Conservation (phyloP, 1,140 invertebrate genomes). For the Brachystomella parvula region DNA sequence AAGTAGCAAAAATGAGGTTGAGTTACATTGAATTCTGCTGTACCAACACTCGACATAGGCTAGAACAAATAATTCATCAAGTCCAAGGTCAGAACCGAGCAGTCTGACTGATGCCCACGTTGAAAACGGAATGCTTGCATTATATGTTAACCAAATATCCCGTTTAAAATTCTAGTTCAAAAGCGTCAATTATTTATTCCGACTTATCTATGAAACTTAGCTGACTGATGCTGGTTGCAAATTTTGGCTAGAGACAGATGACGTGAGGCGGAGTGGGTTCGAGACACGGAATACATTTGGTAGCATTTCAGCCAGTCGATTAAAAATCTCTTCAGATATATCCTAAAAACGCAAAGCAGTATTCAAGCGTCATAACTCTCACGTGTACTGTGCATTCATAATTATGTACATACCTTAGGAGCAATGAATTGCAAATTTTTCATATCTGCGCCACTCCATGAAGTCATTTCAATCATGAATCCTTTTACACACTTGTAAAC, state of each 20-base stretch:
- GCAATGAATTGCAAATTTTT: slow-evolving; percentile 78
- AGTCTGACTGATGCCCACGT: too few species aligned
- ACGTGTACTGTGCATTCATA: slow-evolving; percentile 6
- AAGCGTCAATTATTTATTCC: too few species aligned
- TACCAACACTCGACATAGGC: too few species aligned
- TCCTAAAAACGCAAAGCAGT: slow-evolving; percentile 57
- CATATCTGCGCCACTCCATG: slow-evolving; percentile 80
- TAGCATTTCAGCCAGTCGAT: slow-evolving; percentile 72
- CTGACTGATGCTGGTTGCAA: slow-evolving; percentile 37
- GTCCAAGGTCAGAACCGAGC: too few species aligned
- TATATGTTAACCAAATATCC: too few species aligned
- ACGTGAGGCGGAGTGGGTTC: slow-evolving; percentile 68
- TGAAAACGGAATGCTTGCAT: too few species aligned
- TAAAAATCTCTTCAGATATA: slow-evolving; percentile 77
- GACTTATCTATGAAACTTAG: too few species aligned
- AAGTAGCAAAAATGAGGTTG: too few species aligned
- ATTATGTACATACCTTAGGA: slow-evolving; percentile 53
- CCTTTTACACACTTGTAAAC: slow-evolving; percentile 98
- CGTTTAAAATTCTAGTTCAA: too few species aligned
- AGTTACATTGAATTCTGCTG: too few species aligned
- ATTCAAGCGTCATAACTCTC: slow-evolving; percentile 13
- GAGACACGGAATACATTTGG: slow-evolving; percentile 83
- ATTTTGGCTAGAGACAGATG: slow-evolving; percentile 39
- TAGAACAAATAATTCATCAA: too few species aligned
- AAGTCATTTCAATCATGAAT: slow-evolving; percentile 97